Percentiles rank a stretch among this genome's conserved stretches.
These are phyloP conservation scores for Acanthurus lineatus DNA, from an alignment of 2,797 vertebrate species.

Conservation along the genomic window DNA sequence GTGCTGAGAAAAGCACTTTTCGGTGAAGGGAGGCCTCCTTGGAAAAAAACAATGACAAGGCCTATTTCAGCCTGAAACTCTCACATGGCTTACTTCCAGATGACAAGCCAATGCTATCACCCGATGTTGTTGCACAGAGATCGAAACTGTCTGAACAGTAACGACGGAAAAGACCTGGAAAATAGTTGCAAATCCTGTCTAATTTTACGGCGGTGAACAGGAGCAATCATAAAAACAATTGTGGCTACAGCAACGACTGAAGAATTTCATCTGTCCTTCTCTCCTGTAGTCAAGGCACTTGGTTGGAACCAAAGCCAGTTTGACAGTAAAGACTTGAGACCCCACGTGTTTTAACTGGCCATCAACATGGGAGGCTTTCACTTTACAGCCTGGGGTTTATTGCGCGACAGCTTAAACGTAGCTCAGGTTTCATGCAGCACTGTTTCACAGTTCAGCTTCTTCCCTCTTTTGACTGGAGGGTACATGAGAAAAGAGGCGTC, in stretches of 20 bases:
- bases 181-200: constrained; percentile 24
- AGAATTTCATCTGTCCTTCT: constrained; percentile 45
- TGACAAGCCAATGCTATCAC: constrained; percentile 63
- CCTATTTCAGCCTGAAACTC: constrained; percentile 84
- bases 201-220: constrained; percentile 35
- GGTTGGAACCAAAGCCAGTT: constrained; percentile 61
- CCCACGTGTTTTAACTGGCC: constrained; percentile 82
- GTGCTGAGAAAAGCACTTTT: constrained; percentile 91
- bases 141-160: constrained; percentile 1
- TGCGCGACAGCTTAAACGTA: constrained; percentile 78
- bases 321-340: constrained; percentile 78
- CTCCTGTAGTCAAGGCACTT: constrained; percentile 51
- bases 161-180: constrained; percentile 17
- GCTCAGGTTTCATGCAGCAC: constrained; percentile 83
- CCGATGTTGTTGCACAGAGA: constrained; percentile 34
- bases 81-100: constrained; percentile 75
- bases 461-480: constrained; percentile 57
- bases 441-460: constrained; percentile 73
- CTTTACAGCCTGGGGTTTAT: constrained; percentile 84
- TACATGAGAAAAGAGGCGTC: constrained; percentile 62
- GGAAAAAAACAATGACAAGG: constrained; percentile 84
- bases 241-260: neutral
- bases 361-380: constrained; percentile 83
- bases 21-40: constrained; percentile 69
- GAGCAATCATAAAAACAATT: constrained; percentile 44